Base-by-base conservation (phyloP, 2,113 vertebrate genomes). In the Podarcis raffonei region DNA sequence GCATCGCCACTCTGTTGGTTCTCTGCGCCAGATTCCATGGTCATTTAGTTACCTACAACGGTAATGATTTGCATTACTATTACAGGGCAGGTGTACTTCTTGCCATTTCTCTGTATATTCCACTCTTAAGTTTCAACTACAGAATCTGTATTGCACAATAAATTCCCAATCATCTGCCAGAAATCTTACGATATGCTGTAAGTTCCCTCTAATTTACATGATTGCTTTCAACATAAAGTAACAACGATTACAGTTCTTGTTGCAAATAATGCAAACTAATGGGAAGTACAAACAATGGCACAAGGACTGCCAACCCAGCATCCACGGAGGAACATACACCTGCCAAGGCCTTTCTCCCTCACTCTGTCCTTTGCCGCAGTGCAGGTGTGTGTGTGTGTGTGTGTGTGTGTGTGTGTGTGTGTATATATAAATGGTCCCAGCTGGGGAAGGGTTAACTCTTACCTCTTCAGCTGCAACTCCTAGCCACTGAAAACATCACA, bases 11-110 rank as follows among this genome's bases (percentile, higher is more conserved):
- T 98, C 97, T 98, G 98, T 97, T 99, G 99, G 96, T 97, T 98
- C 95, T 99, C 99, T 97, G 98, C 97, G 96, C 97, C 98, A 96
- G 98, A 98, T 97, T 99, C 99, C 99, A 99, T 99, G 97, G 98
- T 99, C 98, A 99, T 99, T 98, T 98, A 99, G 98, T 98, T 95
- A 98, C 96, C 98, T 98, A 96, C 90, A 97, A 97, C 95, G 92
- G 97, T 89, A 97, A 95, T 83, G 87, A 97, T 96, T 95, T 96
- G 86, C 91, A 90, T 94, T 91, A 90, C 92, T 86, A 94, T 89
- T n/a, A 6, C 95, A 88, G 95, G 91, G 5, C 95, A 88, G 95
- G 91, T 95, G 94, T 93, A 94, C 83, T 89, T 92, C 91, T 92
- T 94, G 88, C 65, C 42, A 82, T 88, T 84, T 83, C 89, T 91